Base-by-base conservation (phyloP, 2,113 vertebrate genomes). In the Cathartes aura region DNA sequence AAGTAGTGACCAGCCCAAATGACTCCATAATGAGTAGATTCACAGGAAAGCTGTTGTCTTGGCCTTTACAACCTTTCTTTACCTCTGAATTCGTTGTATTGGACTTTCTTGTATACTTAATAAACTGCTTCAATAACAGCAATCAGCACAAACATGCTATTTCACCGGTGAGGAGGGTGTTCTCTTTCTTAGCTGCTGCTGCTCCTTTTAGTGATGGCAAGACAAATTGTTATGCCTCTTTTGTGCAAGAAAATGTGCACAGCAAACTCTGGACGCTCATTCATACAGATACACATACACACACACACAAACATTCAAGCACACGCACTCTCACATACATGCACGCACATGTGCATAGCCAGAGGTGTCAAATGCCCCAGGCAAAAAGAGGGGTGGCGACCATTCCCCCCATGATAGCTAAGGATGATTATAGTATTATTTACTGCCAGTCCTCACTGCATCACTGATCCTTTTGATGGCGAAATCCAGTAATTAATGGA, bases 31-130 rank as follows among this genome's bases (percentile, higher is more conserved):
- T 96, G 87, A 97, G 70, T 45, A 40, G 32, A 84, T 63, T 93
- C 95, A 96, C 59, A 96, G 17, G 27, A 58, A 74, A 93, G 87
- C 52, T 90, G 72, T 83, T 96, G 60, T 89, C 60, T 92, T 90
- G 95, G 81, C 94, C 94, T 98, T 98, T 92, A 74, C 36, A 92
- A 86, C 50, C 67, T 94, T 96, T 83, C 58, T 58, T 90, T 93
- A 58, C 50, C 13, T 85, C 40, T 76, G 58, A 71, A 79, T 75
- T 90, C 90, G 42, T 87, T 91, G n/a, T 70, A 70, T 60, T 93
- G 78, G 62, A 76, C 78, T 87, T 94, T 62, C 66, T 56, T 70
- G n/a, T 97, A 48, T 74, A 62, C 83, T 89, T 95, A 94, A 94
- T 96, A 96, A 94, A 95, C 89, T 70, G n/a, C 70, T 82, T 72